These are phyloP conservation scores for Plectrocnemia conspersa DNA, from an alignment of 1,140 invertebrate genomes.

Conservation along the genomic window DNA sequence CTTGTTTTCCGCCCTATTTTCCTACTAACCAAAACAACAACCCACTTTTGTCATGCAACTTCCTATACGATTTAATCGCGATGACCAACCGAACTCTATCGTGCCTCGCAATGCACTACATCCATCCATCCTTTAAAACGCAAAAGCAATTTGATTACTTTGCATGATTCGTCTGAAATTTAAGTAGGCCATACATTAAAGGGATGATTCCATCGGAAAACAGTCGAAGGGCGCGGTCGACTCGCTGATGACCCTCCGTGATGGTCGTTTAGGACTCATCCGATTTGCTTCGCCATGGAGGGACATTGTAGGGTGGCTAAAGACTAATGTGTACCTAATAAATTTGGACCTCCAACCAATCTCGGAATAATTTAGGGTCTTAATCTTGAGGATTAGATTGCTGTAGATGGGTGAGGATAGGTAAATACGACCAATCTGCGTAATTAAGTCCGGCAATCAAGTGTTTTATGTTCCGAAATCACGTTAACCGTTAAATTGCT, in stretches of 20 bases:
- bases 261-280: constrained; percentile 26
- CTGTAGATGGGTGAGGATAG: constrained; percentile 18
- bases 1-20: not conserved
- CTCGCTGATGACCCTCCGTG: constrained; percentile 11
- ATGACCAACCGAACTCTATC: not conserved
- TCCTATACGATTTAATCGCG: constrained; percentile 14
- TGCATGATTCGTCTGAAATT: no score
- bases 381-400: constrained; percentile 28
- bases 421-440: constrained; percentile 26
- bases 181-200: no score
- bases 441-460: constrained; percentile 31
- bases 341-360: constrained; percentile 28
- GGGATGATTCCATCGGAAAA: constrained; percentile 4
- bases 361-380: constrained; percentile 30
- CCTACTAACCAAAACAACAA: not conserved
- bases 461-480: constrained; percentile 17
- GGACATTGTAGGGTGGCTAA: not conserved
- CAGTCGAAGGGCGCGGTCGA: not conserved
- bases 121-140: no score
- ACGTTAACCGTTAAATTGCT: not conserved
- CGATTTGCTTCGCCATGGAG: not conserved
- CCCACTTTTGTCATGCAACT: constrained; percentile 19
- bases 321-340: constrained; percentile 20
- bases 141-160: not conserved
- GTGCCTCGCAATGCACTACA: no score